Evolutionary conservation across 2,113 vertebrate species (phyloP).

Genomic region (Piaya cayana): DNA sequence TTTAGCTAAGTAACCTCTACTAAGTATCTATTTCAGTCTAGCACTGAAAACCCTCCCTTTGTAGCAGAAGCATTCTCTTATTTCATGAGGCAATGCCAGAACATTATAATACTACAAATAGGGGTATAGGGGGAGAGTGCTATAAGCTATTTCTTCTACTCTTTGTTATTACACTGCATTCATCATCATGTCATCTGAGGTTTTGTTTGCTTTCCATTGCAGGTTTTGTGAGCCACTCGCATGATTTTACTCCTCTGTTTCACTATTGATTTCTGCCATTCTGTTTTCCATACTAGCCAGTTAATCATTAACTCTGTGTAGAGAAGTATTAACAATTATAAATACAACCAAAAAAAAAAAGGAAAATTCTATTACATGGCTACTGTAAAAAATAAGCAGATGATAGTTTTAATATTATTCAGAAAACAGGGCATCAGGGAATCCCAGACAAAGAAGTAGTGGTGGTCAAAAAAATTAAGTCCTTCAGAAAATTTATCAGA

Average conservation of each 20-base stretch:
- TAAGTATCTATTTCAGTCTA: neutral
- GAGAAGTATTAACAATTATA: neutral
- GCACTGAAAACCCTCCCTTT: neutral
- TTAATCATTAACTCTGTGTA: neutral
- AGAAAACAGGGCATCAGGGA: neutral
- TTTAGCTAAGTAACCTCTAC: neutral
- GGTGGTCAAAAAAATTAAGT: neutral
- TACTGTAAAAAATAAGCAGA: neutral
- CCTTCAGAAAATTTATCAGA: neutral
- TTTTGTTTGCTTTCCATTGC: neutral
- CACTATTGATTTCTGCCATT: constrained; percentile 24
- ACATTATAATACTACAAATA: neutral
- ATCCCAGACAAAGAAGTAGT: neutral
- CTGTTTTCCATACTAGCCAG: neutral
- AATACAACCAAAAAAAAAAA: neutral
- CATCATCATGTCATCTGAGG: neutral
- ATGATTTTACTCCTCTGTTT: constrained; percentile 13
- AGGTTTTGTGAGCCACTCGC: neutral
- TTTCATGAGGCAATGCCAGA: neutral
- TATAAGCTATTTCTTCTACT: neutral
- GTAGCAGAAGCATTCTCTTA: neutral
- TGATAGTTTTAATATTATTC: neutral
- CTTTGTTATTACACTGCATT: neutral
- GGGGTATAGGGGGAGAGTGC: neutral
- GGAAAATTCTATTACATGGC: neutral